A percentile compares a stretch with the other conserved stretches of the same genome.
Conservation (phyloP, 2,797 vertebrate species). For the Thripadectes ignobilis region DNA sequence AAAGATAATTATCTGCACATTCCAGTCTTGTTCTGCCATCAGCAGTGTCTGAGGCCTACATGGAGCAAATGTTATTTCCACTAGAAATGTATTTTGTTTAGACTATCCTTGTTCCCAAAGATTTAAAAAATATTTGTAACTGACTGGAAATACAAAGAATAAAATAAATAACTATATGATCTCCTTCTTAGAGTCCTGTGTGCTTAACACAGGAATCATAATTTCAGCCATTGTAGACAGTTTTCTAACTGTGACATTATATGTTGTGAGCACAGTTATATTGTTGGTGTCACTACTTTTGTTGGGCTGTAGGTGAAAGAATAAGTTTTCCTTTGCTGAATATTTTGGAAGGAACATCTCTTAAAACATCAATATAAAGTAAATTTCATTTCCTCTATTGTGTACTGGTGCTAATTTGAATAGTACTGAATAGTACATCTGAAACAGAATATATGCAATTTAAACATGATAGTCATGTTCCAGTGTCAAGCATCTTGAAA, state of each 20-base stretch:
- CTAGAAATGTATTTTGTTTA: slow-evolving; percentile 61
- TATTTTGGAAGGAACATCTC: neutral
- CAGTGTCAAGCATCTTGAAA: neutral
- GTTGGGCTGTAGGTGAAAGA: neutral
- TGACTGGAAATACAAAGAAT: slow-evolving; percentile 5
- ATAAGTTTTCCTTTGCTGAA: neutral
- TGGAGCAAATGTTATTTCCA: slow-evolving; percentile 66
- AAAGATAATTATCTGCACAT: slow-evolving; percentile 81
- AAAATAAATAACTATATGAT: neutral
- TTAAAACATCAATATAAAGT: neutral
- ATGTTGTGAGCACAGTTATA: neutral
- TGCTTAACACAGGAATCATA: neutral
- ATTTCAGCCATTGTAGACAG: neutral
- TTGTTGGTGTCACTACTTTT: neutral
- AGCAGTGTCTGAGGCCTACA: slow-evolving; percentile 54
- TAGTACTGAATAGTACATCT: neutral
- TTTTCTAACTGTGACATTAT: neutral
- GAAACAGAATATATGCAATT: neutral
- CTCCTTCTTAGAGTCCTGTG: neutral
- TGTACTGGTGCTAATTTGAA: neutral
- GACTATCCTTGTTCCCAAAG: slow-evolving; percentile 16
- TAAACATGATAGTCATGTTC: neutral
- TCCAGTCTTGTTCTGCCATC: slow-evolving; percentile 73
- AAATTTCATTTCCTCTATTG: neutral
- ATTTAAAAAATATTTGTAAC: slow-evolving; percentile 26